Evolutionary conservation across 2,797 vertebrate species (phyloP).

Genomic region (Pangasius macronema): DNA sequence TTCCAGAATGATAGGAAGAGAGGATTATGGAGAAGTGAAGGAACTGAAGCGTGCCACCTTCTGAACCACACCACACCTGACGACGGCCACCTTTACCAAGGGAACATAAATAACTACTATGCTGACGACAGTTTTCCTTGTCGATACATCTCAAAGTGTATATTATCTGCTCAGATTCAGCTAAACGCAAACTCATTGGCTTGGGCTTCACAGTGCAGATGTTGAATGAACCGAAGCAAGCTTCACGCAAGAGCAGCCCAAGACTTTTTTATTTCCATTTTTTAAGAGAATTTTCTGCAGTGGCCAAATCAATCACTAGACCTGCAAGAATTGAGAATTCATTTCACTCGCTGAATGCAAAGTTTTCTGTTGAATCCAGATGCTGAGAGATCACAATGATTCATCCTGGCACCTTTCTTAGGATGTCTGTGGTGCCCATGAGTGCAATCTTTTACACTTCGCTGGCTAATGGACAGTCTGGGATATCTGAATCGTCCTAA

Average conservation of each 20-base stretch:
- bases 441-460: background rate
- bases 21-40: background rate
- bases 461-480: background rate
- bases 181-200: background rate
- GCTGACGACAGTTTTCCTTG: too few species aligned
- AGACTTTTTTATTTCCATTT: background rate
- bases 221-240: background rate
- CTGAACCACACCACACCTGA: too few species aligned
- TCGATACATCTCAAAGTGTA: background rate
- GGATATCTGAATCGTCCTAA: background rate
- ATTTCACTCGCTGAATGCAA: background rate
- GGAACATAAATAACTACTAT: too few species aligned
- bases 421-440: background rate
- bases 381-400: background rate
- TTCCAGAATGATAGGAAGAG: background rate
- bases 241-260: background rate
- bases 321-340: background rate
- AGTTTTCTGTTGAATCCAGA: background rate
- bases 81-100: too few species aligned
- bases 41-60: too few species aligned
- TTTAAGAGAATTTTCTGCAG: background rate
- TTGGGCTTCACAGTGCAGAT: background rate
- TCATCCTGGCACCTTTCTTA: background rate
- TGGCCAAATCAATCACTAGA: background rate
- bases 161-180: background rate